Evolutionary conservation across 2,113 vertebrate species (phyloP).

Genomic region (Apus apus): DNA sequence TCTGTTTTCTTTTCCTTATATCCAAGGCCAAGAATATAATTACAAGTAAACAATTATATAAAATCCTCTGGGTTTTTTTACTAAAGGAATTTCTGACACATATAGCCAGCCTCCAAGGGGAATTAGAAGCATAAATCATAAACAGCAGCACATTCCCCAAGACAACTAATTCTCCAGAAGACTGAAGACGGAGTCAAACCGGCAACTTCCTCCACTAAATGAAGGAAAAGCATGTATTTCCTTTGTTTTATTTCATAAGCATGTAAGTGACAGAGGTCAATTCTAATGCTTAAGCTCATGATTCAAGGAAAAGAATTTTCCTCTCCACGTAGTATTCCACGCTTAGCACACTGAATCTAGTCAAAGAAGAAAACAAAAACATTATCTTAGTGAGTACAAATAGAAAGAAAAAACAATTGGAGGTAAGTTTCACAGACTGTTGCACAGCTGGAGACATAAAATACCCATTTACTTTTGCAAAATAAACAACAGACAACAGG

Average conservation of each 20-base stretch:
- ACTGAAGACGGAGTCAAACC: background rate
- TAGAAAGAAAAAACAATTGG: background rate
- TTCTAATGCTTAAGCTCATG: constrained; percentile 1
- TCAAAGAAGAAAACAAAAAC: background rate
- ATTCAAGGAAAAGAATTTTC: constrained; percentile 26
- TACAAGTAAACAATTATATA: background rate
- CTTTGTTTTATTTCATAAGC: constrained; percentile 45
- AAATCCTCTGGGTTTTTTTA: background rate
- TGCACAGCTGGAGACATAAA: background rate
- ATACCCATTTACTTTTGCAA: background rate
- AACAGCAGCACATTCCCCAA: background rate
- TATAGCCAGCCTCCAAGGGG: background rate
- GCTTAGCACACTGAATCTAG: background rate
- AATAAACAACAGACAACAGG: background rate
- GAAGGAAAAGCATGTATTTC: background rate
- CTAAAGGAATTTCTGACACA: background rate
- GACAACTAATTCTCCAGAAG: background rate
- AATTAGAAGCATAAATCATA: background rate
- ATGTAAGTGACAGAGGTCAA: constrained; percentile 1
- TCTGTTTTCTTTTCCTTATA: background rate
- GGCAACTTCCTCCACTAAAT: background rate
- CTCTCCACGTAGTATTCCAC: background rate
- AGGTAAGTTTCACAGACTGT: background rate
- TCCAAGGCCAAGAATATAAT: background rate
- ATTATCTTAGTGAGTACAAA: background rate